Evolutionary conservation across 2,797 vertebrate genomes (phyloP).

Genomic region (Protonibea diacanthus): DNA sequence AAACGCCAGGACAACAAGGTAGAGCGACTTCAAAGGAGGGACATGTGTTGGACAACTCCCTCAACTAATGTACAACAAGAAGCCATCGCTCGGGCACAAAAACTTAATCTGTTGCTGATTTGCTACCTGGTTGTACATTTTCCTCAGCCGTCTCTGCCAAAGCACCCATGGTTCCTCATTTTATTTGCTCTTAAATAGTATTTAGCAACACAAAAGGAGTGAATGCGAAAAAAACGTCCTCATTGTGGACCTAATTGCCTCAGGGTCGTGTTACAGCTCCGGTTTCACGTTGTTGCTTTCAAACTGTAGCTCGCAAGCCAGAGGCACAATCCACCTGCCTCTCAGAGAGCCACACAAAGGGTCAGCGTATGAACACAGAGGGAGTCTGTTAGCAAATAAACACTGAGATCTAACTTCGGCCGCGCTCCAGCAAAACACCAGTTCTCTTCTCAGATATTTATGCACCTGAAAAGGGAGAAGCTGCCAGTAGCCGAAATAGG

Average conservation of each 20-base stretch:
- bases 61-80: slow-evolving; percentile 23
- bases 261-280: slow-evolving; percentile 84
- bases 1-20: slow-evolving; percentile 36
- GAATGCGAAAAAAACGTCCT: slow-evolving; percentile 77
- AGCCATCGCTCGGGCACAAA: slow-evolving; percentile 14
- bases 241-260: slow-evolving; percentile 89
- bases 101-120: slow-evolving; percentile 43
- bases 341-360: slow-evolving; percentile 81
- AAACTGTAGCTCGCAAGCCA: slow-evolving; percentile 83
- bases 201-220: slow-evolving; percentile 83
- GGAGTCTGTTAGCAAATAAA: slow-evolving; percentile 85
- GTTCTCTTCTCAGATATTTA: slow-evolving; percentile 57
- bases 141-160: slow-evolving; percentile 41
- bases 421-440: slow-evolving; percentile 56
- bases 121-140: slow-evolving; percentile 34
- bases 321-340: slow-evolving; percentile 85
- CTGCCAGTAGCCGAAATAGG: slow-evolving; percentile 46
- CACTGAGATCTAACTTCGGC: slow-evolving; percentile 68
- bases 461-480: slow-evolving; percentile 67
- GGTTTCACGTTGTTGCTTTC: slow-evolving; percentile 87
- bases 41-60: slow-evolving; percentile 32
- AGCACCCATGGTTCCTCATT: slow-evolving; percentile 58
- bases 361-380: slow-evolving; percentile 79
- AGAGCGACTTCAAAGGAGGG: slow-evolving; percentile 66
- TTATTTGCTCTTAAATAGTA: slow-evolving; percentile 82